Percentiles rank a stretch among this genome's conserved stretches.
Evolutionary conservation across 2,888 invertebrate species (phyloP).

Genomic region (Formica aserva): DNA sequence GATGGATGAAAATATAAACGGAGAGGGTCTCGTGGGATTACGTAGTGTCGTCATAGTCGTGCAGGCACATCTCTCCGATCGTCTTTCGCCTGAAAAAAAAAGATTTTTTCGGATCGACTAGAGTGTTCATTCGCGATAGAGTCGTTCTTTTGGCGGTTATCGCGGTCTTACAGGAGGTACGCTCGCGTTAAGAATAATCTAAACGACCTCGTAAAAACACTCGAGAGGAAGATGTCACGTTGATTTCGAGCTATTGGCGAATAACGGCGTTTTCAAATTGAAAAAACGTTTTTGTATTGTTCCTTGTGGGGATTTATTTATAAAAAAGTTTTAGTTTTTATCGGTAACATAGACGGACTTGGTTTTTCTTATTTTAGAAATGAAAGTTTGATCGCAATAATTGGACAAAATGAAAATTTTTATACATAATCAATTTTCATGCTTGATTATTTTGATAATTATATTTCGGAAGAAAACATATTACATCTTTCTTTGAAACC

Average conservation of each 20-base stretch:
- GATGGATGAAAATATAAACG: slow-evolving; percentile 27
- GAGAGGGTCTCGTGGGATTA: neutral
- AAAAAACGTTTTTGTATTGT: neutral
- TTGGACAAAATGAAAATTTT: neutral
- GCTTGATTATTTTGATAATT: neutral
- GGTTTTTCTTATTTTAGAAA: neutral
- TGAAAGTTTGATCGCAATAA: neutral
- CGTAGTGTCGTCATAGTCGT: neutral
- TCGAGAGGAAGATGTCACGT: slow-evolving; percentile 17
- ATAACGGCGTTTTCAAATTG: neutral
- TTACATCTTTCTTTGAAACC: neutral
- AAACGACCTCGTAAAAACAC: slow-evolving; percentile 12
- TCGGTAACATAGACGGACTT: neutral
- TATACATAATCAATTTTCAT: neutral
- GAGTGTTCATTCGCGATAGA: slow-evolving; percentile 31
- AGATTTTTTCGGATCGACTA: neutral
- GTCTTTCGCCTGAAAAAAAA: neutral
- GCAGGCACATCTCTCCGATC: neutral
- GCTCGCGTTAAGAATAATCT: neutral
- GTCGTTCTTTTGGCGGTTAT: slow-evolving; percentile 16
- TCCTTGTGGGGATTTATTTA: neutral
- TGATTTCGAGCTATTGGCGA: neutral
- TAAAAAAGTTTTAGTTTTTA: neutral
- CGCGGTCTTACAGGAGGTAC: neutral
- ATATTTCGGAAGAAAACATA: neutral